A percentile compares a stretch with the other conserved stretches of the same genome.
phyloP scores from a whole-genome alignment of 2,797 vertebrate species.

The Oreochromis grahami region DNA sequence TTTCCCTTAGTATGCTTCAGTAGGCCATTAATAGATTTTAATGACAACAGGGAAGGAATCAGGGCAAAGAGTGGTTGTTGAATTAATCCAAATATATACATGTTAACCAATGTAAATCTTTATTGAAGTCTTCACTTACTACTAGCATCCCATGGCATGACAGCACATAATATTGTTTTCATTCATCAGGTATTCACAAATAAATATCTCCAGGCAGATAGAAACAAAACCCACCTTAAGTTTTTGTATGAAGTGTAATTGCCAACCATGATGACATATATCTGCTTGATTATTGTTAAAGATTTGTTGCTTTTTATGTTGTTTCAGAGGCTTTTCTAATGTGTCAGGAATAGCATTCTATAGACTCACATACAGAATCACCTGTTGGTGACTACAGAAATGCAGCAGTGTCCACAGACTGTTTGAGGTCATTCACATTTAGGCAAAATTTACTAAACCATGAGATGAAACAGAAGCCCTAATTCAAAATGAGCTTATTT shows the following conservation, averaged over 20 bases:
- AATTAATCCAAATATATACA: background rate
- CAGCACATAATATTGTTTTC: background rate
- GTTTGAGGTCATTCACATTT: background rate
- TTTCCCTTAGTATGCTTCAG: background rate
- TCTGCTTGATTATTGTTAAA: background rate
- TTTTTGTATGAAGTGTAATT: background rate
- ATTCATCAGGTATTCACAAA: background rate
- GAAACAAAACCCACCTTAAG: background rate
- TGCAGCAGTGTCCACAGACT: background rate
- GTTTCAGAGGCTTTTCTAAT: background rate
- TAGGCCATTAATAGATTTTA: background rate
- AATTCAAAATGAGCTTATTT: background rate
- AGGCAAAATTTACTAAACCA: background rate
- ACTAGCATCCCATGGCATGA: background rate
- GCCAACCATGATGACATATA: background rate
- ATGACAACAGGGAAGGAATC: background rate
- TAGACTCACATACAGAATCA: background rate
- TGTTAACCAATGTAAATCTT: background rate
- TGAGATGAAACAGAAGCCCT: background rate
- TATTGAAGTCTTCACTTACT: background rate
- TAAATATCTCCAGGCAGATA: background rate
- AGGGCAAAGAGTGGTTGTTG: background rate
- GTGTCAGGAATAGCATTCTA: background rate
- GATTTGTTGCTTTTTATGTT: accelerated
- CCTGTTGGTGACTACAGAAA: background rate